These are phyloP conservation scores for Ptilonorhynchus violaceus DNA, from an alignment of 2,113 vertebrate genomes.

Conservation along the genomic window DNA sequence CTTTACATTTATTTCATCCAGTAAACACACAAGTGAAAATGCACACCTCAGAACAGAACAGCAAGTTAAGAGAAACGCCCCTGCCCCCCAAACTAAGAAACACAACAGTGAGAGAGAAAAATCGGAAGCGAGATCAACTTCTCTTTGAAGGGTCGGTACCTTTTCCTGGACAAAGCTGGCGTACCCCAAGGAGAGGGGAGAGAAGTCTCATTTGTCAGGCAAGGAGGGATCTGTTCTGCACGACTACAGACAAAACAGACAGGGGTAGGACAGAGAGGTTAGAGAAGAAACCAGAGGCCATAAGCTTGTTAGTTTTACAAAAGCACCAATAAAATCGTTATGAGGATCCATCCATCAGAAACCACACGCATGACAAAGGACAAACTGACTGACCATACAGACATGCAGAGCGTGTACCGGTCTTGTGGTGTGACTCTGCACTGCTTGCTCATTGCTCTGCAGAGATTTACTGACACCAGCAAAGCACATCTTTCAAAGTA, in stretches of 20 bases:
- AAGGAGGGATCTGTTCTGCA: conserved; percentile 97
- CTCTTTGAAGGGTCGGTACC: conserved; percentile 82
- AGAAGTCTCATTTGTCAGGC: conserved; percentile 98
- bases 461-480: neutral
- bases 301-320: conserved; percentile 76
- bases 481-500: neutral
- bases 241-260: conserved; percentile 88
- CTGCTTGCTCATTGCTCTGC: neutral
- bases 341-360: neutral
- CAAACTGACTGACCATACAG: neutral
- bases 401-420: neutral
- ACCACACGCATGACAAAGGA: neutral
- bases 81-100: neutral
- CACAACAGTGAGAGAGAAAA: conserved; percentile 3
- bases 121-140: conserved; percentile 7
- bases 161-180: conserved; percentile 98
- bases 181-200: conserved; percentile 99
- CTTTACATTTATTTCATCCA: neutral
- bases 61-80: neutral
- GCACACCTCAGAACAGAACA: neutral
- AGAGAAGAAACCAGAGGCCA: conserved; percentile 67
- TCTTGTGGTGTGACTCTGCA: neutral
- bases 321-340: neutral
- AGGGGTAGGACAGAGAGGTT: conserved; percentile 74
- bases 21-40: neutral